Conservation (phyloP, 2,797 vertebrate species). For the Halcyon smyrnensis region DNA sequence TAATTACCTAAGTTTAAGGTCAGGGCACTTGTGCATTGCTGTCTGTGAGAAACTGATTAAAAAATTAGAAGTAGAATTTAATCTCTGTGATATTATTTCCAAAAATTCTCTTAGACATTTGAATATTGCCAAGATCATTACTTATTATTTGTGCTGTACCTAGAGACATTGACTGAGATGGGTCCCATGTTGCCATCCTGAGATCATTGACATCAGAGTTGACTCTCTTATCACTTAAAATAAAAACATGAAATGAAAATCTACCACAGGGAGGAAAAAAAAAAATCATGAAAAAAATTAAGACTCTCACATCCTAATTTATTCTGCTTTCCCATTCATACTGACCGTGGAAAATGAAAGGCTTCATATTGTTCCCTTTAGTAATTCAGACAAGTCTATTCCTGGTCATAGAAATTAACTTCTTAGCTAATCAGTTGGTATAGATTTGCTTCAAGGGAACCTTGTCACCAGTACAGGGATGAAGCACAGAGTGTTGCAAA, state of each 20-base stretch:
- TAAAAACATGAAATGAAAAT: constrained; percentile 11
- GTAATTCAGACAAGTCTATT: neutral
- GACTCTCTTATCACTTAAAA: neutral
- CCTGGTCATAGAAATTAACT: neutral
- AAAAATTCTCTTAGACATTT: constrained; percentile 58
- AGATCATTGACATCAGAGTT: neutral
- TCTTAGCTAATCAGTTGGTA: neutral
- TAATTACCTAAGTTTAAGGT: constrained; percentile 81
- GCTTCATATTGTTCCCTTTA: neutral
- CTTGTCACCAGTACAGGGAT: rapidly evolving
- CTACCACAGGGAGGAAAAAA: neutral
- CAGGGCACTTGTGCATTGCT: constrained; percentile 76
- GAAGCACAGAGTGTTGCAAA: neutral
- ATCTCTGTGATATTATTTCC: constrained; percentile 41
- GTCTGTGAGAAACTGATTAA: constrained; percentile 69
- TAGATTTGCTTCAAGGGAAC: neutral
- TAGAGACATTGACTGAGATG: neutral
- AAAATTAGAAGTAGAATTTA: constrained; percentile 71
- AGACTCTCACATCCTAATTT: neutral
- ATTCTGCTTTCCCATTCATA: constrained; percentile 11
- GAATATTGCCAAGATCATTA: constrained; percentile 18
- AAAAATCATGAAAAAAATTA: neutral
- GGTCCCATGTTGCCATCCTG: neutral
- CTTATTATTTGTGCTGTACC: constrained; percentile 24
- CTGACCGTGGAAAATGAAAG: neutral